These are phyloP conservation scores for Leptonema lineaticorne DNA, from an alignment of 1,140 invertebrate genomes.

Conservation along the genomic window DNA sequence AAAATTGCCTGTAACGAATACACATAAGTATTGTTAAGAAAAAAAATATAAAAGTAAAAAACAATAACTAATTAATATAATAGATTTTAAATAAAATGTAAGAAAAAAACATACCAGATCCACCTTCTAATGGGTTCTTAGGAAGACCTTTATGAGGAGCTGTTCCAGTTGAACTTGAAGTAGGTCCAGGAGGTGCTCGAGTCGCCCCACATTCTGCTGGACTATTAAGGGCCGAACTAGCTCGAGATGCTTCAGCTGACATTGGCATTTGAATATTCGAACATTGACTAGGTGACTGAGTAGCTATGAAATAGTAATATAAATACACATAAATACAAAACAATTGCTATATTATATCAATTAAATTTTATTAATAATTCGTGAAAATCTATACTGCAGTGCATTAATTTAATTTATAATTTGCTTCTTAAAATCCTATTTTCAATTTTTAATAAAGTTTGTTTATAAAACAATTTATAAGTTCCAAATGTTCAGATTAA, in stretches of 20 bases:
- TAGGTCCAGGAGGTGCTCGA: slow-evolving; percentile 44
- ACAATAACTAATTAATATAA: slow-evolving; percentile 1
- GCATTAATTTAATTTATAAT: too few relatives aligned
- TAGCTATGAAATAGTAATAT: slow-evolving; percentile 44
- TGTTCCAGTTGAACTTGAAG: slow-evolving; percentile 39
- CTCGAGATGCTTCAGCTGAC: slow-evolving; percentile 53
- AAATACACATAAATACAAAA: neutral
- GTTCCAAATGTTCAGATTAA: neutral
- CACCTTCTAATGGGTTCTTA: slow-evolving; percentile 47
- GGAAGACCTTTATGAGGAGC: slow-evolving; percentile 51
- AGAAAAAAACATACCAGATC: slow-evolving; percentile 47
- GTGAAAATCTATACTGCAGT: too few relatives aligned
- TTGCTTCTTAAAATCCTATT: too few relatives aligned
- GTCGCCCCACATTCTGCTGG: slow-evolving; percentile 44
- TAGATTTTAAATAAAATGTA: slow-evolving; percentile 36
- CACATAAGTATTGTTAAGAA: slow-evolving; percentile 37
- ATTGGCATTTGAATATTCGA: slow-evolving; percentile 50
- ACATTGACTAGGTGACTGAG: slow-evolving; percentile 54
- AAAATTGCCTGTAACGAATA: neutral
- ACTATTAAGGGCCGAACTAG: slow-evolving; percentile 52
- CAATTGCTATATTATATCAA: neutral
- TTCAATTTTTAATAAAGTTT: too few relatives aligned
- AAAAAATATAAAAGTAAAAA: slow-evolving; percentile 30
- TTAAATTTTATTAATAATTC: neutral
- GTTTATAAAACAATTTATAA: neutral